phyloP scores from a whole-genome alignment of 37 sponge, comb jelly and placozoan genomes.

The Ianthella basta region DNA sequence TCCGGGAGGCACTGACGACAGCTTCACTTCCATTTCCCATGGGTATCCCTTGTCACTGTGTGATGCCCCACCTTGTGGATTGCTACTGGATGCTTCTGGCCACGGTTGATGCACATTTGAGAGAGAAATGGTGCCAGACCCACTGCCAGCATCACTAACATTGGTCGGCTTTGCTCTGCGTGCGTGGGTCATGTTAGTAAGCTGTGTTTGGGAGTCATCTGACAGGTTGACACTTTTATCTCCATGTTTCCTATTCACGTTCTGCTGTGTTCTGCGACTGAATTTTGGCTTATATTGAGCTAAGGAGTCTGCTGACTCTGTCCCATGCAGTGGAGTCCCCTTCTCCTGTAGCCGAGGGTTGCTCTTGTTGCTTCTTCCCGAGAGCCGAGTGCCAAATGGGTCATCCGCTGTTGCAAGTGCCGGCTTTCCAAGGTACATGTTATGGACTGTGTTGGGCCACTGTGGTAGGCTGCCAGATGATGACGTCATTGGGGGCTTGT shows the following conservation, averaged over 20 bases:
- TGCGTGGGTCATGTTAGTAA: too few relatives aligned
- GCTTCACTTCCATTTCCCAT: neutral
- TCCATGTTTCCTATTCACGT: too few relatives aligned
- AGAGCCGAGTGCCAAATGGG: conserved; percentile 57
- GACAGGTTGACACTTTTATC: too few relatives aligned
- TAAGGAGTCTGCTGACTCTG: neutral
- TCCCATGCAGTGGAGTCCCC: neutral
- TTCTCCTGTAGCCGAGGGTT: neutral
- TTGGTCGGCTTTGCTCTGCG: neutral
- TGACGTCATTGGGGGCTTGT: neutral
- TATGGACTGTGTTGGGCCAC: conserved; percentile 55
- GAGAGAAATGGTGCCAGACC: neutral
- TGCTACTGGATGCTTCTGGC: too few relatives aligned
- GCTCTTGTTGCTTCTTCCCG: neutral
- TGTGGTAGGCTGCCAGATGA: neutral
- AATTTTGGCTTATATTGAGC: conserved; percentile 34
- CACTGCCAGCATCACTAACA: neutral
- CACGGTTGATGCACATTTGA: too few relatives aligned
- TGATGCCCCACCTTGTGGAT: too few relatives aligned
- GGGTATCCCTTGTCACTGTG: neutral
- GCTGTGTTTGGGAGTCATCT: too few relatives aligned
- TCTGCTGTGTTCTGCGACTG: conserved; percentile 37
- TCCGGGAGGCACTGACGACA: neutral
- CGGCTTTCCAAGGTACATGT: conserved; percentile 79
- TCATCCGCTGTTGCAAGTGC: conserved; percentile 72